Evolutionary conservation across 1,140 invertebrate species (phyloP).

Genomic region (Babylonia areolata): DNA sequence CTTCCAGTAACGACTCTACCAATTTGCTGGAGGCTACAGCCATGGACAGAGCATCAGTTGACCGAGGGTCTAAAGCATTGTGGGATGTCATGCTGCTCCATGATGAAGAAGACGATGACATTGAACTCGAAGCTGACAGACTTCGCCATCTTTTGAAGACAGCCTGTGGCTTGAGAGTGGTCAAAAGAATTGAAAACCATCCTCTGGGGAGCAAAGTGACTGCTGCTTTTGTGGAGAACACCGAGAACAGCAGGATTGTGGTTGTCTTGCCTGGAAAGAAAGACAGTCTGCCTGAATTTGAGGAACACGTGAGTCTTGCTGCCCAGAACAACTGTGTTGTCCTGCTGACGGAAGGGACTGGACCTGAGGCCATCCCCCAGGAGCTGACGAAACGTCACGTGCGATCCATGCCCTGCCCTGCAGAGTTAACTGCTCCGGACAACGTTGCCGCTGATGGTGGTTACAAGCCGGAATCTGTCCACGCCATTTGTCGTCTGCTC

Average conservation of each 20-base stretch:
- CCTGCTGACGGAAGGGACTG: neutral
- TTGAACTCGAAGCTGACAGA: conserved; percentile 10
- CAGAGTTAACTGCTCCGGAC: neutral
- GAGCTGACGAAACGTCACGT: neutral
- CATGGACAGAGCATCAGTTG: neutral
- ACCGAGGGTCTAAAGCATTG: neutral
- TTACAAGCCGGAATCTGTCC: neutral
- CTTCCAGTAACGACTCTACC: neutral
- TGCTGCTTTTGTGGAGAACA: neutral
- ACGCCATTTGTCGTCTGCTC: neutral
- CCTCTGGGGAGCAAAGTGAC: neutral
- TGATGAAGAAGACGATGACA: conserved; percentile 6
- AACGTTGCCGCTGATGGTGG: neutral
- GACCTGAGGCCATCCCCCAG: neutral
- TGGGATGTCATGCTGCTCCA: conserved; percentile 15
- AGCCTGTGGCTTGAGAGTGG: neutral
- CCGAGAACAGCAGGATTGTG: neutral
- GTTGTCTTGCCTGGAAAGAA: neutral
- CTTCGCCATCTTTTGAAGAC: neutral
- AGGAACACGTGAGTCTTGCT: neutral
- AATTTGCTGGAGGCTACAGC: no score
- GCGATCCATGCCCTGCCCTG: neutral
- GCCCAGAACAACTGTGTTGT: neutral
- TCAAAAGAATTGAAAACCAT: neutral
- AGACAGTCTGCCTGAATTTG: neutral